These are phyloP conservation scores for Ceramica pisi DNA, from an alignment of 2,888 invertebrate species.

Conservation along the genomic window DNA sequence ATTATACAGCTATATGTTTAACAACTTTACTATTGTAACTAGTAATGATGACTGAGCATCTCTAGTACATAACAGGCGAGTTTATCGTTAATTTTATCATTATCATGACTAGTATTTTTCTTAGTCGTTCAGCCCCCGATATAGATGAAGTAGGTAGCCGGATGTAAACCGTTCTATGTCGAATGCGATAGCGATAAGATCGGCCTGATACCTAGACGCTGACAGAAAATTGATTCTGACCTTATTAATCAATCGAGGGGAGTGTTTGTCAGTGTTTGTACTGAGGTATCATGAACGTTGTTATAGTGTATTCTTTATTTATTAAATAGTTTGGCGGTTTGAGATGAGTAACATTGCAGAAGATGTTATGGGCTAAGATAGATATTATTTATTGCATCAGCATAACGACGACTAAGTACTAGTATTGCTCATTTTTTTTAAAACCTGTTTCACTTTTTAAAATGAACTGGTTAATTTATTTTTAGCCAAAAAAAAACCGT, in stretches of 20 bases:
- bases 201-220: background rate
- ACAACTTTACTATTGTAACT: slow-evolving; percentile 32
- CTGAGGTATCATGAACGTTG: background rate
- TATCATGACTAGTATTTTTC: slow-evolving; percentile 30
- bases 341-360: background rate
- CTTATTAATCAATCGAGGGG: slow-evolving; percentile 3
- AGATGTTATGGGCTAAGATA: background rate
- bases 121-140: slow-evolving; percentile 34
- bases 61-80: slow-evolving; percentile 11
- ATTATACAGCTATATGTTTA: slow-evolving; percentile 42
- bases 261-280: background rate
- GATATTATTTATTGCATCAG: background rate
- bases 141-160: slow-evolving; percentile 17
- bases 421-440: background rate
- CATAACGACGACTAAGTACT: background rate
- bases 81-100: slow-evolving; percentile 38
- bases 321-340: background rate
- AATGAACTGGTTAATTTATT: slow-evolving; percentile 1
- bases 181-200: slow-evolving; percentile 29
- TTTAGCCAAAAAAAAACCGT: background rate
- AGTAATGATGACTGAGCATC: slow-evolving; percentile 52
- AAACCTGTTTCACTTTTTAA: background rate
- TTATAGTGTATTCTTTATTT: background rate
- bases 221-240: slow-evolving; percentile 35
- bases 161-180: slow-evolving; percentile 17